These are phyloP conservation scores for Nomada ruficornis DNA, from an alignment of 2,888 invertebrate genomes.

Conservation along the genomic window DNA sequence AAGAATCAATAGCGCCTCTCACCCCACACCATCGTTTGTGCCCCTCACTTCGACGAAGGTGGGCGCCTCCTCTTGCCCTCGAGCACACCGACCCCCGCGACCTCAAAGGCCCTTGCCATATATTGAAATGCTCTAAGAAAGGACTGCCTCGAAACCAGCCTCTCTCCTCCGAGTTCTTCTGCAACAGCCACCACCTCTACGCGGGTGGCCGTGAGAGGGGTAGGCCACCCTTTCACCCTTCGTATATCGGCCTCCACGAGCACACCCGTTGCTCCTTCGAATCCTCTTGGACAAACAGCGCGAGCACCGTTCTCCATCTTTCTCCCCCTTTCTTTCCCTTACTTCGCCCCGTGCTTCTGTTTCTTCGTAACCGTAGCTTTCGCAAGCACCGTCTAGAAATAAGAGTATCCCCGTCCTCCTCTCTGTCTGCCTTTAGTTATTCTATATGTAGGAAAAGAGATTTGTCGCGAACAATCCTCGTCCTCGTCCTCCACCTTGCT, in stretches of 20 bases:
- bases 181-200: slow-evolving; percentile 68
- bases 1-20: slow-evolving; percentile 83
- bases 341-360: slow-evolving; percentile 37
- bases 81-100: slow-evolving; percentile 71
- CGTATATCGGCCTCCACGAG: slow-evolving; percentile 61
- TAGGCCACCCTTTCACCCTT: slow-evolving; percentile 67
- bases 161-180: slow-evolving; percentile 51
- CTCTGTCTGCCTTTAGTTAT: slow-evolving; percentile 19
- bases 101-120: slow-evolving; percentile 83
- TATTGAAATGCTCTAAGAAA: slow-evolving; percentile 83
- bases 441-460: slow-evolving; percentile 43
- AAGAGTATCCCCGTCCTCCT: background rate
- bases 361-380: background rate
- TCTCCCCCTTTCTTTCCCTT: slow-evolving; percentile 7
- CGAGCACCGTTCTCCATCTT: slow-evolving; percentile 26
- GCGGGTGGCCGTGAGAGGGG: slow-evolving; percentile 60
- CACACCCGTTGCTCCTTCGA: slow-evolving; percentile 69
- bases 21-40: slow-evolving; percentile 68
- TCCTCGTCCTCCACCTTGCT: slow-evolving; percentile 41
- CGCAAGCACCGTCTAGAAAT: slow-evolving; percentile 10
- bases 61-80: slow-evolving; percentile 69
- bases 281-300: slow-evolving; percentile 77
- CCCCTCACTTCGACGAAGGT: slow-evolving; percentile 66
- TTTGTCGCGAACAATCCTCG: slow-evolving; percentile 47
- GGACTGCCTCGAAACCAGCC: slow-evolving; percentile 73